These are phyloP conservation scores for Lepidocyrtinus sp. DNA, from an alignment of 2,888 invertebrate genomes.

Conservation along the genomic window DNA sequence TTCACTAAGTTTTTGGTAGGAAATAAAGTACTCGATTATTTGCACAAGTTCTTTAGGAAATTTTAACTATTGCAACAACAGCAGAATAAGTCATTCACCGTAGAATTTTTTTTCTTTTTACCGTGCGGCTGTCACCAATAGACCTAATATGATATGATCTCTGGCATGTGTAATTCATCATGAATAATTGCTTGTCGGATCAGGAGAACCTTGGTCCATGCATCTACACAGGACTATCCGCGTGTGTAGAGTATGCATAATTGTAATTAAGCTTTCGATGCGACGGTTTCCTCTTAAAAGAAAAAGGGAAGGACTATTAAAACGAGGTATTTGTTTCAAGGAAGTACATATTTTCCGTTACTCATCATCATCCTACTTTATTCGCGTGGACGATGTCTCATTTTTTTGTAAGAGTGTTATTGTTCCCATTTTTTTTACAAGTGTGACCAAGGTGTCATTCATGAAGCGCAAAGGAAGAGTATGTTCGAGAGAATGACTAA, in stretches of 20 bases:
- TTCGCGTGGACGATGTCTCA: not conserved
- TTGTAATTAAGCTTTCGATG: slow-evolving; percentile 1
- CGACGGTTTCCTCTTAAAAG: slow-evolving; percentile 9
- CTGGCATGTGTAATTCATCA: slow-evolving; percentile 1
- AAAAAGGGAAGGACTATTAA: slow-evolving; percentile 41
- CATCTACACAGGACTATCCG: slow-evolving; percentile 31
- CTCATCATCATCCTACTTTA: not conserved
- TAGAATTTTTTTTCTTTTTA: slow-evolving; percentile 3
- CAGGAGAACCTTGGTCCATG: slow-evolving; percentile 34
- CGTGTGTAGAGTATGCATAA: not conserved
- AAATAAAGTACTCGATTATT: not conserved
- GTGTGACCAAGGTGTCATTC: slow-evolving; percentile 8
- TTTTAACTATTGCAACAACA: not conserved
- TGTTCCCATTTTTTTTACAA: slow-evolving; percentile 35
- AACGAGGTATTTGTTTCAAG: slow-evolving; percentile 57
- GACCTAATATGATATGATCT: slow-evolving; percentile 13
- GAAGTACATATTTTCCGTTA: slow-evolving; percentile 38
- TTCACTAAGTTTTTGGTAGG: slow-evolving; percentile 40
- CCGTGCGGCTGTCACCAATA: not conserved
- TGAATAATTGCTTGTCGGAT: slow-evolving; percentile 15
- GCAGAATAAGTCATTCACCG: not conserved
- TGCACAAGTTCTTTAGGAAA: not conserved
- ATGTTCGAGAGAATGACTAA: not conserved
- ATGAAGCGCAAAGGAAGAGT: not conserved
- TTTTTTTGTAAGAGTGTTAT: slow-evolving; percentile 29